phyloP scores from a whole-genome alignment of 1,140 invertebrate genomes.

The Saxidomus purpurata region DNA sequence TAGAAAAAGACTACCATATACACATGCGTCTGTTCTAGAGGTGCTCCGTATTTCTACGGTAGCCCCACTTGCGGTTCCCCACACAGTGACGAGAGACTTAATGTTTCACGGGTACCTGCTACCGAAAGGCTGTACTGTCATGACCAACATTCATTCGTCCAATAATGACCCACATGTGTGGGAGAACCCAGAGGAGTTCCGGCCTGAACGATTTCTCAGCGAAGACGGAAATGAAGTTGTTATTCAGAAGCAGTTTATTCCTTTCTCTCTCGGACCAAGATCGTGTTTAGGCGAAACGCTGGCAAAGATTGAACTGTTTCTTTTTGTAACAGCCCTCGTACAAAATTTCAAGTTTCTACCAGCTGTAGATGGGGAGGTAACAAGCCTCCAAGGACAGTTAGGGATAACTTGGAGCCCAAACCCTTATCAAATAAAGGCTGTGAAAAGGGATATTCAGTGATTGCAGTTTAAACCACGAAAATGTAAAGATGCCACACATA shows the following conservation, averaged over 20 bases:
- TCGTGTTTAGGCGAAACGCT: constrained; percentile 71
- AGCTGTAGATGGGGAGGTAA: constrained; percentile 1
- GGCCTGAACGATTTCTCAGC: constrained; percentile 89
- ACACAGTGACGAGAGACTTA: constrained; percentile 74
- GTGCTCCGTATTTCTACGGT: constrained; percentile 55
- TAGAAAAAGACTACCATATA: constrained; percentile 69
- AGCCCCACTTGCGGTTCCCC: constrained; percentile 81
- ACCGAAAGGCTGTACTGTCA: constrained; percentile 73
- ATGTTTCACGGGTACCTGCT: constrained; percentile 80
- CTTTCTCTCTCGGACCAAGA: constrained; percentile 68
- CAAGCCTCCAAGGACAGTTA: constrained; percentile 19
- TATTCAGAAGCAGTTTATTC: constrained; percentile 61
- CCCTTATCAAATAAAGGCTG: constrained; percentile 17
- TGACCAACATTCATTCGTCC: constrained; percentile 77
- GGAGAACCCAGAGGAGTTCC: constrained; percentile 90
- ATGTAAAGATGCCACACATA: too few species aligned
- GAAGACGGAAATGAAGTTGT: constrained; percentile 57
- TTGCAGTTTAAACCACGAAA: too few species aligned
- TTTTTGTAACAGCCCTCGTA: constrained; percentile 68
- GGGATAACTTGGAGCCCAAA: constrained; percentile 23
- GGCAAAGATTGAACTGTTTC: constrained; percentile 71
- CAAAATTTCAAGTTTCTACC: constrained; percentile 48
- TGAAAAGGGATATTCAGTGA: too few species aligned
- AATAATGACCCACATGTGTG: constrained; percentile 86
- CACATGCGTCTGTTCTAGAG: constrained; percentile 44